Percentiles rank a stretch among this genome's conserved stretches.
phyloP scores from a whole-genome alignment of 1,140 invertebrate genomes.

The Diorhabda carinulata region DNA sequence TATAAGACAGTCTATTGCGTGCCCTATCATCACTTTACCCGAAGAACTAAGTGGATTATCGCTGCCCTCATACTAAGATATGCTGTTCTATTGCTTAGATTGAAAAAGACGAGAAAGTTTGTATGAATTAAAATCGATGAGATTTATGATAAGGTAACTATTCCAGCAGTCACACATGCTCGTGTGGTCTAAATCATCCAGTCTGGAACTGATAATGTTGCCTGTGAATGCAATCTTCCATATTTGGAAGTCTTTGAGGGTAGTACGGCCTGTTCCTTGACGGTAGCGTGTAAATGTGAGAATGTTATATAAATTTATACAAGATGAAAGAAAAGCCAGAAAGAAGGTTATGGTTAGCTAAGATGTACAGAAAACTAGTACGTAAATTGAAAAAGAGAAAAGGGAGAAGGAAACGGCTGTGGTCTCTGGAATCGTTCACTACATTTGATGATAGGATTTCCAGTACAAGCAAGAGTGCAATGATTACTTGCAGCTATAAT shows the following conservation, averaged over 20 bases:
- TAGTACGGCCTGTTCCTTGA: not conserved
- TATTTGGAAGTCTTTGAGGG: not conserved
- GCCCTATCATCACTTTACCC: not conserved
- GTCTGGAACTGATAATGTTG: not conserved
- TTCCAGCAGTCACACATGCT: not conserved
- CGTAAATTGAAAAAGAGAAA: too few relatives aligned
- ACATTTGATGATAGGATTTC: too few relatives aligned
- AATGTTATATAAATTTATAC: not conserved
- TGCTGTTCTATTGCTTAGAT: too few relatives aligned
- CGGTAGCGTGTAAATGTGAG: not conserved
- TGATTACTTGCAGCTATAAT: not conserved
- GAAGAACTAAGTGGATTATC: too few relatives aligned
- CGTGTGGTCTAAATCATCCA: not conserved
- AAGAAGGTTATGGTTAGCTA: too few relatives aligned
- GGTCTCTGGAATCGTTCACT: too few relatives aligned
- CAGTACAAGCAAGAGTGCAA: not conserved
- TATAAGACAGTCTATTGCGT: constrained; percentile 2
- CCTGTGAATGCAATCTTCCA: not conserved
- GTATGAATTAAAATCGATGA: not conserved
- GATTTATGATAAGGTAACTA: not conserved
- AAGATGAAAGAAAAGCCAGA: not conserved
- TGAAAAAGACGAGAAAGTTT: not conserved
- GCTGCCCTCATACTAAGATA: too few relatives aligned
- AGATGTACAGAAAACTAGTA: too few relatives aligned
- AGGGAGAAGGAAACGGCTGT: too few relatives aligned